These are phyloP conservation scores for Chaenogobius annularis DNA, from an alignment of 2,113 vertebrate species.

Conservation along the genomic window DNA sequence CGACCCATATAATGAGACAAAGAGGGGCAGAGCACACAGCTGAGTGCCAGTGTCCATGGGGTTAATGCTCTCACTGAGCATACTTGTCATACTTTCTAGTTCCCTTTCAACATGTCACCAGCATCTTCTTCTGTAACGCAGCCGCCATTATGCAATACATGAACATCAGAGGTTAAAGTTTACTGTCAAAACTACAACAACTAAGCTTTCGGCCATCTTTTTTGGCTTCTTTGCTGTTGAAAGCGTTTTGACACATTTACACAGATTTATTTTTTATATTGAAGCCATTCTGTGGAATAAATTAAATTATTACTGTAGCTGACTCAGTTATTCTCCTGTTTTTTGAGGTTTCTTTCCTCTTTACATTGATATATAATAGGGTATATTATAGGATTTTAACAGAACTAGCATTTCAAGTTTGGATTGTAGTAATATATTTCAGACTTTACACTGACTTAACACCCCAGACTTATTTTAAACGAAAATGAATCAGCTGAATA, in stretches of 20 bases:
- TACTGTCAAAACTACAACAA: background rate
- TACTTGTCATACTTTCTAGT: slow-evolving; percentile 53
- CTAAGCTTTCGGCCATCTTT: background rate
- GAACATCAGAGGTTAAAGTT: background rate
- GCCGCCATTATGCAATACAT: background rate
- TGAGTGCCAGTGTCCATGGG: slow-evolving; percentile 27
- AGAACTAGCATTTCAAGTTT: background rate
- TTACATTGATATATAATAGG: background rate
- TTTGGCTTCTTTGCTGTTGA: background rate
- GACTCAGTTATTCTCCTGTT: background rate
- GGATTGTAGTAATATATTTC: background rate
- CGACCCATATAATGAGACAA: slow-evolving; percentile 51
- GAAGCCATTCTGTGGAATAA: too few species aligned
- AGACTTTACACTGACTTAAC: background rate
- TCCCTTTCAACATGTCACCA: slow-evolving; percentile 44
- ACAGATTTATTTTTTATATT: too few species aligned
- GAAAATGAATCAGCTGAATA: background rate
- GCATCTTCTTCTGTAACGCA: slow-evolving; percentile 17
- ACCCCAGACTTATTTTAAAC: background rate
- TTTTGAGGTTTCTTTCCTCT: background rate
- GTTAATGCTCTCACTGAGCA: slow-evolving; percentile 40
- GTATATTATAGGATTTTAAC: background rate
- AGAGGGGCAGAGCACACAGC: slow-evolving; percentile 29
- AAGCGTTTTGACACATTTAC: background rate
- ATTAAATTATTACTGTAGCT: background rate